Base-by-base conservation (phyloP, 2,113 vertebrate genomes). In the Pseudopipra pipra region DNA sequence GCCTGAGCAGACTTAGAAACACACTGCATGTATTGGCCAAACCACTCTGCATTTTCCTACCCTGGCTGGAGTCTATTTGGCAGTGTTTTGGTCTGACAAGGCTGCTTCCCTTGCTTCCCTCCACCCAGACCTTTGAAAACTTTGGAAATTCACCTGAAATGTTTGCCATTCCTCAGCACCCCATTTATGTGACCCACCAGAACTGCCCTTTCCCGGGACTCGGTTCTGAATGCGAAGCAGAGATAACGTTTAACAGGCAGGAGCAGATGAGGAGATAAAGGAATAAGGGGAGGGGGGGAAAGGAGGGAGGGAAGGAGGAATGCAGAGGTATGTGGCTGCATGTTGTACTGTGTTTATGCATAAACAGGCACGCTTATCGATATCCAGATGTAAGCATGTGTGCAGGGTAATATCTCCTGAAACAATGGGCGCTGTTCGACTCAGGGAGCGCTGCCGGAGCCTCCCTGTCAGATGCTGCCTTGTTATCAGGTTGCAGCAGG, bases 401-500 rank as follows among this genome's bases (percentile, higher is more conserved):
- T 41, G 92, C 62, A 0, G 77, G 68, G 81, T 85, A 94, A 55
- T 95, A 91, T 97, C 90, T 97, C 41, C 84, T 16, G 47, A 93
- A 96, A 95, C 92, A 95, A 88, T 66, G 31, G 90, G 77, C 4
- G 3, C 85, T 87, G 52, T 90, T 89, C 6, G 21, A 37, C 92
- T 84, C 15, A 5, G 65, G 79, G 78, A 91, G 85, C 18, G 14
- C 85, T 67, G 82, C 90, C 8, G 78, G 86, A 95, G 93, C 80
- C 79, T 94, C 94, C 80, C 66, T 5, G 66, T 89, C 92, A 90
- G 88, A 85, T 59, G 91, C 86, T 67, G 79, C 74, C 2, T 7
- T 52, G 52, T 96, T 96, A 97, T 97, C 97, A 93, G 68, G 80
- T 89, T 88, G 90, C 95, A 95, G 95, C 95, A 97, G 96, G 85